Evolutionary conservation across 2,797 vertebrate genomes (phyloP).

Genomic region (Xyrichtys novacula): DNA sequence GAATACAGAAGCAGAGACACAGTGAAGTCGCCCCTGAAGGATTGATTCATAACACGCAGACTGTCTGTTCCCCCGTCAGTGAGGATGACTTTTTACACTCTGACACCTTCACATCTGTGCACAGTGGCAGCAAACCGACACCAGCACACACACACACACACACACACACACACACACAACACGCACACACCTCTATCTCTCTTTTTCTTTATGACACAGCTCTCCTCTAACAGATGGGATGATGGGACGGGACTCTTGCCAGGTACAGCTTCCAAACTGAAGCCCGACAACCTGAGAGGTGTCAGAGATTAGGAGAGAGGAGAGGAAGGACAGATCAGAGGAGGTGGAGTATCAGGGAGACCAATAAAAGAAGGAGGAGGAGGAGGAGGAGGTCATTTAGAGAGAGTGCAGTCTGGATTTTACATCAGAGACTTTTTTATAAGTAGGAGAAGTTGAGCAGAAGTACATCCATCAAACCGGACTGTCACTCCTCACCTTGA

Average conservation of each 20-base stretch:
- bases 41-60: background rate
- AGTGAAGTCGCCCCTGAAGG: background rate
- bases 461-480: background rate
- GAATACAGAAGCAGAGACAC: background rate
- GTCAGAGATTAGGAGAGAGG: conserved; percentile 26
- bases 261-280: conserved; percentile 26
- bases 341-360: background rate
- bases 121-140: conserved; percentile 13
- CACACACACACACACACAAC: conserved; percentile 16
- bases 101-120: conserved; percentile 30
- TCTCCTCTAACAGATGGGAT: conserved; percentile 47
- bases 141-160: conserved; percentile 1
- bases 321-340: background rate
- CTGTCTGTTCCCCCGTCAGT: background rate
- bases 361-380: background rate
- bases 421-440: background rate
- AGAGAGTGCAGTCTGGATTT: background rate
- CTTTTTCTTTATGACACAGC: conserved; percentile 23
- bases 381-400: background rate
- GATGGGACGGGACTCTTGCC: conserved; percentile 31
- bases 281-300: conserved; percentile 44
- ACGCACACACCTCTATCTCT: conserved; percentile 7
- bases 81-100: conserved; percentile 17
- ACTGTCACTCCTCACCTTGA: background rate
- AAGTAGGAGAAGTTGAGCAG: background rate